Conservation (phyloP, 2,113 vertebrate species). For the Cochlearius cochlearius region DNA sequence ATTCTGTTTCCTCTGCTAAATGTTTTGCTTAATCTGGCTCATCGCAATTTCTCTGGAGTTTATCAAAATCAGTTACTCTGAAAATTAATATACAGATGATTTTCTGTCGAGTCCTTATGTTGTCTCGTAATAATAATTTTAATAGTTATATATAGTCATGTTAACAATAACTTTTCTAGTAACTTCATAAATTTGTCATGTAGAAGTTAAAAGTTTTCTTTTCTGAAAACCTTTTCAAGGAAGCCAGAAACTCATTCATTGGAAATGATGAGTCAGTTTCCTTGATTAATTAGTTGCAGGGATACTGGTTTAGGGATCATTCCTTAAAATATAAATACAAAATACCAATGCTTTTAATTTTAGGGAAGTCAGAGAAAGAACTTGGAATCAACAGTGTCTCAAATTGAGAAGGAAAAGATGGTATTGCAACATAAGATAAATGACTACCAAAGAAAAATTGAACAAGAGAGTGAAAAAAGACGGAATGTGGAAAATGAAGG, state of each 20-base stretch:
- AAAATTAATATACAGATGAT: background rate
- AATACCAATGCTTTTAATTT: slow-evolving; percentile 33
- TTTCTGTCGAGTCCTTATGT: background rate
- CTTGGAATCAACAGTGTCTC: slow-evolving; percentile 83
- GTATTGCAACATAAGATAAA: slow-evolving; percentile 89
- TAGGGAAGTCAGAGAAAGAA: slow-evolving; percentile 85
- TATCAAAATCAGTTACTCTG: background rate
- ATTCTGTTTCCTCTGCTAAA: background rate
- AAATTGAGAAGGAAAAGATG: slow-evolving; percentile 95
- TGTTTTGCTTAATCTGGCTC: background rate
- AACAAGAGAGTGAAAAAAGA: slow-evolving; percentile 94
- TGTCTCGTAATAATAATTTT: background rate
- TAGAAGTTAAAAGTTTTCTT: background rate
- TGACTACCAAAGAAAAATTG: slow-evolving; percentile 94
- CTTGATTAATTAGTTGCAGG: background rate
- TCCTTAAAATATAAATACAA: background rate
- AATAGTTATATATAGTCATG: background rate
- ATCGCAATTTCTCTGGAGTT: background rate
- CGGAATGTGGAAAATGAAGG: slow-evolving; percentile 96
- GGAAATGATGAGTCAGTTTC: background rate
- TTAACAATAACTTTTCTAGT: background rate
- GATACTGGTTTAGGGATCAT: background rate
- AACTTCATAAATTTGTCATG: background rate
- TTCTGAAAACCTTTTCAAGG: background rate
- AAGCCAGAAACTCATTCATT: background rate